Percentiles rank a stretch among this genome's conserved stretches.
Conservation (phyloP, 2,888 invertebrate genomes). For the Pandemis cinnamomeana region DNA sequence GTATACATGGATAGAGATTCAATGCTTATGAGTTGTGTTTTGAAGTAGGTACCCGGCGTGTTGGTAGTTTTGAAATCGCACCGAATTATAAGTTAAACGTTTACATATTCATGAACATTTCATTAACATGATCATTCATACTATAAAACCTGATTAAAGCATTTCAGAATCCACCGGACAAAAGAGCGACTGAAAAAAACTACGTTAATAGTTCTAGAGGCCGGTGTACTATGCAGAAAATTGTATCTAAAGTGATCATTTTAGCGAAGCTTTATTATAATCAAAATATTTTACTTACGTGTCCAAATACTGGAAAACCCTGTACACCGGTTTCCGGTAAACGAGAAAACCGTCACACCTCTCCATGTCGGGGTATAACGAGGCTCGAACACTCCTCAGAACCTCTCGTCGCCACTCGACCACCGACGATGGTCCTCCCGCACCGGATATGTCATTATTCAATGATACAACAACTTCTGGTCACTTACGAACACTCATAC, state of each 20-base stretch:
- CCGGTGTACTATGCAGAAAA: neutral
- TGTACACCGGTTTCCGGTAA: constrained; percentile 91
- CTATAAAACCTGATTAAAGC: too few relatives aligned
- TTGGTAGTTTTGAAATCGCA: neutral
- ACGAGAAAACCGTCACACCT: constrained; percentile 91
- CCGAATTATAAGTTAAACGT: neutral
- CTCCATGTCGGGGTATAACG: constrained; percentile 84
- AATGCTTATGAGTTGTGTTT: neutral
- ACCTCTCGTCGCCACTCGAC: constrained; percentile 55
- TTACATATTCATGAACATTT: neutral
- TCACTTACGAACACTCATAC: constrained; percentile 35
- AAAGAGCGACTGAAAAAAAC: too few relatives aligned
- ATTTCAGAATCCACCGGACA: too few relatives aligned
- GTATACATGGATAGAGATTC: neutral
- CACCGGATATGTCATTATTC: constrained; percentile 34
- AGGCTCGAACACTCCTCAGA: constrained; percentile 45
- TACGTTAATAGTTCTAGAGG: too few relatives aligned
- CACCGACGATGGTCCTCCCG: constrained; percentile 45
- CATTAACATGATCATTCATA: too few relatives aligned
- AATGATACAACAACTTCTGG: constrained; percentile 33
- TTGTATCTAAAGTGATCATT: neutral
- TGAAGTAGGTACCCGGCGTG: neutral
- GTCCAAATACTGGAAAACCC: constrained; percentile 93
- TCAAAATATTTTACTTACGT: constrained; percentile 76
- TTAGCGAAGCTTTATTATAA: neutral